Percentiles rank a stretch among this genome's conserved stretches.
Conservation (phyloP, 1,140 invertebrate genomes). For the Brachionus plicatilis region DNA sequence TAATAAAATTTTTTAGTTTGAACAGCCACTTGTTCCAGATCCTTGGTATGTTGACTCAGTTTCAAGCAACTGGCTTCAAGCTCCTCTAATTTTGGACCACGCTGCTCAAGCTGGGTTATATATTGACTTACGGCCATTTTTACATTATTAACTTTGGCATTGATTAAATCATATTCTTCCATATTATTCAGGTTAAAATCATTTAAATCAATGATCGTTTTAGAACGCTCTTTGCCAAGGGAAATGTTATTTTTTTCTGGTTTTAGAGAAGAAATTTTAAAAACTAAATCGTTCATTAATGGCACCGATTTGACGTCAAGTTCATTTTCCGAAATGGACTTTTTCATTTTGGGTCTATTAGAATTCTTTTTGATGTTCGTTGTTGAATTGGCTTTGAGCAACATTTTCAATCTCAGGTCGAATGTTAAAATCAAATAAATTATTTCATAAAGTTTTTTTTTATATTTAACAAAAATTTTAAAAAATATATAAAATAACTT, state of each 20-base stretch:
- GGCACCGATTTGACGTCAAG: not conserved
- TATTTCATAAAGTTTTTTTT: not conserved
- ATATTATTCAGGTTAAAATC: not conserved
- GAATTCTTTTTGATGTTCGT: not conserved
- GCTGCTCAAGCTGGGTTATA: not conserved
- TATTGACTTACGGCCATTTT: not conserved
- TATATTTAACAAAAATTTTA: not conserved
- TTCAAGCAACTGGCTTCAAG: constrained; percentile 2
- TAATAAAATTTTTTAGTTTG: not conserved
- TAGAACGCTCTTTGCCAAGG: not conserved
- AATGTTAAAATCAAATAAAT: not conserved
- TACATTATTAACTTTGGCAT: not conserved
- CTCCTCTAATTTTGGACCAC: constrained; percentile 1
- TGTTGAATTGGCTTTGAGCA: not conserved
- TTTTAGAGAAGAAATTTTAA: not conserved
- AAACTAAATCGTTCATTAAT: not conserved
- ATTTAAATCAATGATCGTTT: not conserved
- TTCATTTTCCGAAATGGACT: not conserved
- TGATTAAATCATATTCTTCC: not conserved
- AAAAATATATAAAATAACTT: constrained; percentile 3
- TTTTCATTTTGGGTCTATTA: not conserved
- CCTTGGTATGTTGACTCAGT: not conserved
- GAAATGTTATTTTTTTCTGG: not conserved
- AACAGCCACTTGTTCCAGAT: not conserved
- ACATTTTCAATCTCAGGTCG: not conserved